Evolutionary conservation across 2,797 vertebrate species (phyloP).

Genomic region (Otus scops): DNA sequence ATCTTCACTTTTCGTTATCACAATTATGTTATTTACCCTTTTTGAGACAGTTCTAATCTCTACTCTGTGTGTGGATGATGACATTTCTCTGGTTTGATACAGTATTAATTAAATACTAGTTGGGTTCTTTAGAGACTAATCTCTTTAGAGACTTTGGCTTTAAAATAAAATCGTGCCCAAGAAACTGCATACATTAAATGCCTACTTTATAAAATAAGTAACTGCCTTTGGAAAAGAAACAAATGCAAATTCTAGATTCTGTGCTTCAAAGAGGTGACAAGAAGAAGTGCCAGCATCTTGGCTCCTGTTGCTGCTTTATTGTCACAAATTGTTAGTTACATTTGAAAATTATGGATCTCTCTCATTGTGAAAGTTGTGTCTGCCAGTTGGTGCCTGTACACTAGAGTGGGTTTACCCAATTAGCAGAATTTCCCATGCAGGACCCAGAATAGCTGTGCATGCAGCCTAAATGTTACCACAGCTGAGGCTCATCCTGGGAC

Average conservation of each 20-base stretch:
- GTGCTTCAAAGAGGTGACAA: conserved; percentile 47
- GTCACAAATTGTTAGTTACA: conserved; percentile 71
- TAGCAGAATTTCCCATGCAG: conserved; percentile 50
- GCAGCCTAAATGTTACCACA: neutral
- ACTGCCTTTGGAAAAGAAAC: conserved; percentile 47
- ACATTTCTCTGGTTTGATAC: neutral
- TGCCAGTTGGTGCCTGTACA: conserved; percentile 64
- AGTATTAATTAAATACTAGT: neutral
- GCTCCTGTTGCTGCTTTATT: conserved; percentile 37
- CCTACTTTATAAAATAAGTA: conserved; percentile 38
- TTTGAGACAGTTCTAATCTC: neutral
- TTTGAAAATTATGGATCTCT: conserved; percentile 52
- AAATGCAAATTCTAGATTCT: conserved; percentile 44
- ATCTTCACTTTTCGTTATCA: neutral
- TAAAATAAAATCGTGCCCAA: neutral
- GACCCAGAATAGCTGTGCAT: neutral
- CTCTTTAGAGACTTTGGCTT: neutral
- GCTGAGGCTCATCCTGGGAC: neutral
- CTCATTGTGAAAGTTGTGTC: conserved; percentile 27
- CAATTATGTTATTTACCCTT: neutral
- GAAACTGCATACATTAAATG: neutral
- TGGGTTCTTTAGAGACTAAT: neutral
- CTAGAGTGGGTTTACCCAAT: conserved; percentile 51
- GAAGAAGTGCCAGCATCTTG: conserved; percentile 56
- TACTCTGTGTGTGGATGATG: neutral